A percentile compares a stretch with the other conserved stretches of the same genome.
These are phyloP conservation scores for Cerceris rybyensis DNA, from an alignment of 2,888 invertebrate genomes.

Conservation along the genomic window DNA sequence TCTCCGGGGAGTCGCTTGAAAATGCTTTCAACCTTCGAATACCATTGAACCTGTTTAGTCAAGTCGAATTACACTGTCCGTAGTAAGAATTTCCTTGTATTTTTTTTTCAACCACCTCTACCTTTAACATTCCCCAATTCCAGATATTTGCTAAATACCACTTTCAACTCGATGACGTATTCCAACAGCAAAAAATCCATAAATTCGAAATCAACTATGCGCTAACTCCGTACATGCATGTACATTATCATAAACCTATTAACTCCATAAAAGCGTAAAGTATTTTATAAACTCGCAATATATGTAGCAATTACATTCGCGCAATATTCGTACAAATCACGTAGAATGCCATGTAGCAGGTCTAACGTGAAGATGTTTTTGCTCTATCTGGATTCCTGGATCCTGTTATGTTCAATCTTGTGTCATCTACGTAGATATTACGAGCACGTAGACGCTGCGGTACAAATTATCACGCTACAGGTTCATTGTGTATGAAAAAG, in stretches of 20 bases:
- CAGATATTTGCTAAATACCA: background rate
- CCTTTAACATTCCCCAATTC: background rate
- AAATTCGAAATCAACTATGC: too few species aligned
- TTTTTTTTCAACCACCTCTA: background rate
- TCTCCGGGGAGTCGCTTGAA: conserved; percentile 45
- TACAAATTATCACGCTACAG: conserved; percentile 23
- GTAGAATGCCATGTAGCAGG: too few species aligned
- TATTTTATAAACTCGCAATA: too few species aligned
- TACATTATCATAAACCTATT: too few species aligned
- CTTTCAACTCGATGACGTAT: background rate
- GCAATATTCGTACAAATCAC: too few species aligned
- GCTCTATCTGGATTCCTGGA: conserved; percentile 14
- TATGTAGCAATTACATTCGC: too few species aligned
- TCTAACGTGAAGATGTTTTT: background rate
- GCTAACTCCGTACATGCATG: too few species aligned
- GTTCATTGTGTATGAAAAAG: conserved; percentile 14
- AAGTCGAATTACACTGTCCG: conserved; percentile 46
- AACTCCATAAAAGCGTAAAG: too few species aligned
- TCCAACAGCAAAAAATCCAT: too few species aligned
- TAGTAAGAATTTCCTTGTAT: conserved; percentile 25
- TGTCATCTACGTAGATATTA: conserved; percentile 11
- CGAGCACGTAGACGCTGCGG: background rate
- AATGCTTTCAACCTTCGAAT: conserved; percentile 49
- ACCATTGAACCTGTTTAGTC: conserved; percentile 57
- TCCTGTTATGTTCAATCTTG: conserved; percentile 21